Evolutionary conservation across 2,113 vertebrate species (phyloP).

Genomic region (Forbesichthys agassizii): DNA sequence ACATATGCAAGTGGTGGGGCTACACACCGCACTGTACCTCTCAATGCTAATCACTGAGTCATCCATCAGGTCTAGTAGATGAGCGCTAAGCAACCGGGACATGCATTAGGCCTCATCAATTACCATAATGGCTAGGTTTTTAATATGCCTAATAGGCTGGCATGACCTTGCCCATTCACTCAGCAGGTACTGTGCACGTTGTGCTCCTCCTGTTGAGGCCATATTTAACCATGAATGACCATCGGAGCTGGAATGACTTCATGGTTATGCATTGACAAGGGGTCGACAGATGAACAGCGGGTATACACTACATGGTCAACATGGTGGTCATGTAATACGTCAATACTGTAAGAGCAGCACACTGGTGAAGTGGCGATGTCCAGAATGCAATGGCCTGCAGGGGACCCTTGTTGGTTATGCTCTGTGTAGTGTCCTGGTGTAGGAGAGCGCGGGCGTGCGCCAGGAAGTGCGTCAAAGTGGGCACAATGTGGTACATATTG

Average conservation of each 20-base stretch:
- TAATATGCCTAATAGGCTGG: slow-evolving; percentile 82
- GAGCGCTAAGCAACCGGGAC: slow-evolving; percentile 77
- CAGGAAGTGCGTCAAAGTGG: slow-evolving; percentile 69
- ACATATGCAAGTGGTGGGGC: slow-evolving; percentile 38
- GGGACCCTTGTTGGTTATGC: slow-evolving; percentile 51
- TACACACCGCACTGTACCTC: slow-evolving; percentile 62
- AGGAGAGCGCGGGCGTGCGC: slow-evolving; percentile 57
- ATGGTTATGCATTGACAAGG: slow-evolving; percentile 54
- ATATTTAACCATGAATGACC: slow-evolving; percentile 74
- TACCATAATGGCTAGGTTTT: slow-evolving; percentile 81
- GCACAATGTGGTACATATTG: slow-evolving; percentile 50
- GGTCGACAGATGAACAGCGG: slow-evolving; percentile 38
- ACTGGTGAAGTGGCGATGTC: slow-evolving; percentile 38
- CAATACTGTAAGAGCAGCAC: slow-evolving; percentile 19
- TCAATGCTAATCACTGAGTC: slow-evolving; percentile 72
- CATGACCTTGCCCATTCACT: slow-evolving; percentile 80
- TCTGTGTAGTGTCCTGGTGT: slow-evolving; percentile 54
- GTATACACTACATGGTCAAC: slow-evolving; percentile 30
- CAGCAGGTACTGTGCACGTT: slow-evolving; percentile 62
- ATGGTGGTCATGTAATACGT: slow-evolving; percentile 36
- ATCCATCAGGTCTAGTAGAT: slow-evolving; percentile 80
- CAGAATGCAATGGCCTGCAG: slow-evolving; percentile 29
- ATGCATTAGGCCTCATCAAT: slow-evolving; percentile 79
- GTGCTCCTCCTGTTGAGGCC: slow-evolving; percentile 63
- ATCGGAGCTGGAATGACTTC: slow-evolving; percentile 60